phyloP scores from a whole-genome alignment of 2,797 vertebrate species.

The Pseudochaenichthys georgianus region DNA sequence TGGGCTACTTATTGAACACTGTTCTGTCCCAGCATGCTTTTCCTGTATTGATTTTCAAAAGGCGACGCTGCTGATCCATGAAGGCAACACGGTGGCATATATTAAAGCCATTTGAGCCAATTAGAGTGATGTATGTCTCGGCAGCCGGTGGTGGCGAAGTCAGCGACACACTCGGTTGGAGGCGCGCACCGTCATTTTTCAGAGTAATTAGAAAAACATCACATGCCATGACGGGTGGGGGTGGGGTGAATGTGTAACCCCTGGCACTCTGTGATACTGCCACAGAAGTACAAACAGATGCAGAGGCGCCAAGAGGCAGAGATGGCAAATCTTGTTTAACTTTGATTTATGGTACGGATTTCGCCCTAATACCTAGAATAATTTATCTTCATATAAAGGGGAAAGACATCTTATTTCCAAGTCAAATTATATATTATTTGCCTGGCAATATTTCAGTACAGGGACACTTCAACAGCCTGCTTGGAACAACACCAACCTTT shows the following conservation, averaged over 20 bases:
- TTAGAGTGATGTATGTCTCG: constrained; percentile 81
- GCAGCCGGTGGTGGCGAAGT: constrained; percentile 50
- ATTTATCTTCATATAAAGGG: constrained; percentile 75
- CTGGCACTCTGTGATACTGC: constrained; percentile 40
- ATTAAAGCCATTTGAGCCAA: constrained; percentile 82
- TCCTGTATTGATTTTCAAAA: constrained; percentile 80
- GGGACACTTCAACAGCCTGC: constrained; percentile 4
- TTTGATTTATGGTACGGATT: constrained; percentile 79
- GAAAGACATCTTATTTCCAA: constrained; percentile 73
- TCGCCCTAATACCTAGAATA: constrained; percentile 41
- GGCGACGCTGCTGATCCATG: constrained; percentile 79
- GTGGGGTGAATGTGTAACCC: constrained; percentile 51
- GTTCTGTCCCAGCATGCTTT: constrained; percentile 53
- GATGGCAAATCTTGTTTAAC: constrained; percentile 55
- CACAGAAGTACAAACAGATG: constrained; percentile 30
- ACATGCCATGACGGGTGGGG: constrained; percentile 45
- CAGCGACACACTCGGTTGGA: constrained; percentile 69
- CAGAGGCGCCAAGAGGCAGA: constrained; percentile 41
- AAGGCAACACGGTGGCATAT: constrained; percentile 79
- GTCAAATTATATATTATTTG: constrained; percentile 70
- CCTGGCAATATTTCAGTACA: constrained; percentile 36
- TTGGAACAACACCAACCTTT: not conserved
- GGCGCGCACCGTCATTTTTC: constrained; percentile 73
- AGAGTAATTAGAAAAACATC: constrained; percentile 84
- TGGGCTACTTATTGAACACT: constrained; percentile 67